Evolutionary conservation across 2,797 vertebrate species (phyloP).

Genomic region (Dendrocincla tyrannina): DNA sequence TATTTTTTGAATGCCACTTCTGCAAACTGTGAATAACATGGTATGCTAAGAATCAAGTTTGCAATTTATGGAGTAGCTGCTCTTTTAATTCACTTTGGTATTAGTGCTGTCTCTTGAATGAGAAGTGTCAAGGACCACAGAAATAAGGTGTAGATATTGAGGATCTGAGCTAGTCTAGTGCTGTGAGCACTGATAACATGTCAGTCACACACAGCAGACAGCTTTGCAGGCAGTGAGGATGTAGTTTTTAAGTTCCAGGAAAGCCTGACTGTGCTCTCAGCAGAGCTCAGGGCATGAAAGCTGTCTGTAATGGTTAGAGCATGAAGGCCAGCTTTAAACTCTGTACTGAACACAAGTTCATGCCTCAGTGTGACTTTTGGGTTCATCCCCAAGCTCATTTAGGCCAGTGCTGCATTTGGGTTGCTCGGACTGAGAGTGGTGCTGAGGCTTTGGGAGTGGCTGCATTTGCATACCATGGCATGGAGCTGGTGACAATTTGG

Average conservation of each 20-base stretch:
- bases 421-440: neutral
- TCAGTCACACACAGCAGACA: neutral
- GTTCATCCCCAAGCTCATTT: fast-evolving
- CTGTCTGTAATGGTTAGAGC: neutral
- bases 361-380: neutral
- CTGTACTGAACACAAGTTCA: fast-evolving
- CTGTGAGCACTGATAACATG: neutral
- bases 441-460: neutral
- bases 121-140: neutral
- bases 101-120: neutral
- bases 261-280: neutral
- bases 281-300: neutral
- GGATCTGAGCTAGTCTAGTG: neutral
- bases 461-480: neutral
- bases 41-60: neutral
- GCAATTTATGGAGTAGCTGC: neutral
- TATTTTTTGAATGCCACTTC: neutral
- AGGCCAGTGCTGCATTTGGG: neutral
- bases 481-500: neutral
- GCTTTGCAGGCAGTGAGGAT: neutral
- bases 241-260: neutral
- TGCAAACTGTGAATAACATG: neutral
- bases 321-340: neutral
- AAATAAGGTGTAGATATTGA: neutral
- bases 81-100: neutral